Conservation (phyloP, 2,113 vertebrate genomes). For the Spheniscus mendiculus region DNA sequence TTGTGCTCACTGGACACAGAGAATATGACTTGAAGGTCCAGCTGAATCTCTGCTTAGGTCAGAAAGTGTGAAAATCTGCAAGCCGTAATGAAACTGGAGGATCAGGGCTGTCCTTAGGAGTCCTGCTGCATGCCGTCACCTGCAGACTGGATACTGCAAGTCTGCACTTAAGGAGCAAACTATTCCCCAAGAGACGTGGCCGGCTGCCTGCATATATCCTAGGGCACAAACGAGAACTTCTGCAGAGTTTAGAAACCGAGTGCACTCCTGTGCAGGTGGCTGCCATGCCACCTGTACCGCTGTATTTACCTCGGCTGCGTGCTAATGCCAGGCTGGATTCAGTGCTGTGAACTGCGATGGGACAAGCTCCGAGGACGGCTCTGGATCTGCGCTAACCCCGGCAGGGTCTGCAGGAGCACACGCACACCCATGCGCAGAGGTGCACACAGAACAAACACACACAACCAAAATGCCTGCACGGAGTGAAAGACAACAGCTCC, state of each 20-base stretch:
- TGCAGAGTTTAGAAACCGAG: background rate
- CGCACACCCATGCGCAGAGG: fast-evolving
- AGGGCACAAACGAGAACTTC: background rate
- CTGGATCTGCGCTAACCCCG: too few relatives aligned
- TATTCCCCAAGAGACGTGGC: fast-evolving
- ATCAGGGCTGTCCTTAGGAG: background rate
- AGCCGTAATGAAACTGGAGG: background rate
- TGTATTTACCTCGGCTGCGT: background rate
- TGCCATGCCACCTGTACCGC: background rate
- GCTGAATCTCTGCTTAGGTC: background rate
- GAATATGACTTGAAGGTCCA: background rate
- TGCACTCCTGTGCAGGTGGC: background rate
- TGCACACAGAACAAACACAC: background rate
- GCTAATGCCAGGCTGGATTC: background rate
- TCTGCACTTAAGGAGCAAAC: background rate
- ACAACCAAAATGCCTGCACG: fast-evolving
- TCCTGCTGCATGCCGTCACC: background rate
- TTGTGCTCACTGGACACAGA: background rate
- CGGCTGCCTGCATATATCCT: background rate
- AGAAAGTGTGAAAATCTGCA: background rate
- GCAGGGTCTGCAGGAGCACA: background rate
- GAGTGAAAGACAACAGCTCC: background rate
- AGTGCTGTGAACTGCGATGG: background rate
- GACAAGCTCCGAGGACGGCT: background rate
- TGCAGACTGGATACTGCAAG: background rate